phyloP scores from a whole-genome alignment of 2,113 vertebrate species.

The Coregonus clupeaformis region DNA sequence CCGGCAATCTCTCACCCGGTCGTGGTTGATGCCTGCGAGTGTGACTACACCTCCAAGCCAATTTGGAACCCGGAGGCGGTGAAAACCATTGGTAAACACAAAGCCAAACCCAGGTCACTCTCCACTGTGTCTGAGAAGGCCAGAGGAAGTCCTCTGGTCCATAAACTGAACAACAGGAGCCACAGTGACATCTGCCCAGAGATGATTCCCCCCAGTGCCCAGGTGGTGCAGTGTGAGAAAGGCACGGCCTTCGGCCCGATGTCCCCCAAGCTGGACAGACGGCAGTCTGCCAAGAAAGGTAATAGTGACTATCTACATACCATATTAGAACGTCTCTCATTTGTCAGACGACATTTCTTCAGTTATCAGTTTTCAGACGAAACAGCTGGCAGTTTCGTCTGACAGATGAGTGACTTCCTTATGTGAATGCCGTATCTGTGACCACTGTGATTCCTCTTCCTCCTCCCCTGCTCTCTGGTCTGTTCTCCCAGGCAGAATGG shows the following conservation, averaged over 20 bases:
- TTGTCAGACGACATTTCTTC: too few relatives aligned
- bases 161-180: slow-evolving; percentile 61
- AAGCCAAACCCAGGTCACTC: slow-evolving; percentile 64
- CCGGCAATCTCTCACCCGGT: slow-evolving; percentile 1
- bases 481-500: slow-evolving; percentile 3
- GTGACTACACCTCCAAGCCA: slow-evolving; percentile 1
- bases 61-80: slow-evolving; percentile 44
- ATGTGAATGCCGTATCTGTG: too few relatives aligned
- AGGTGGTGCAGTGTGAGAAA: slow-evolving; percentile 68
- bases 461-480: slow-evolving; percentile 35
- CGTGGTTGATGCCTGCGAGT: slow-evolving; percentile 4
- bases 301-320: slow-evolving; percentile 13
- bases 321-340: too few relatives aligned
- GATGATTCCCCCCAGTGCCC: slow-evolving; percentile 60
- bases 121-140: slow-evolving; percentile 72
- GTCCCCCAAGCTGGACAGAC: slow-evolving; percentile 70
- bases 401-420: too few relatives aligned
- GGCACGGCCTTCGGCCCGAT: slow-evolving; percentile 59
- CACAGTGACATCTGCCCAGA: slow-evolving; percentile 71
- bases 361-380: too few relatives aligned
- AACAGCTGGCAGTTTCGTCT: too few relatives aligned
- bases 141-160: slow-evolving; percentile 75
- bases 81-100: slow-evolving; percentile 62
- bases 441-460: slow-evolving; percentile 31
- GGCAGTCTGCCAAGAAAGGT: slow-evolving; percentile 80